Evolutionary conservation across 2,888 invertebrate genomes (phyloP).

Genomic region (Eristalinus aeneus): DNA sequence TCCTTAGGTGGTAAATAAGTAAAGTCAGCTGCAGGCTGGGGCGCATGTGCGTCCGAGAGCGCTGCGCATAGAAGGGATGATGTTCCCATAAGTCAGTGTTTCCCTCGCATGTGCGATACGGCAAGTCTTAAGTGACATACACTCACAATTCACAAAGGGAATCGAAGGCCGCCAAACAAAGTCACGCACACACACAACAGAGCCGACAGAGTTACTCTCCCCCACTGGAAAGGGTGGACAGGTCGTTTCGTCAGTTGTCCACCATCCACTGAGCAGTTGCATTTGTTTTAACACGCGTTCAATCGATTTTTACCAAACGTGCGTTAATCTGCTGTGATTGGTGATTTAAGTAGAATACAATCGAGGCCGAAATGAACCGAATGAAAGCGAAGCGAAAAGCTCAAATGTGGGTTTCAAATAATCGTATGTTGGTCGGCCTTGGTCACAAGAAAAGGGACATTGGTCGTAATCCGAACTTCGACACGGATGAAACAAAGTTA

Average conservation of each 20-base stretch:
- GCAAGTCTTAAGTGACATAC: not conserved
- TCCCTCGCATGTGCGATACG: not conserved
- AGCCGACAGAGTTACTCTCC: not conserved
- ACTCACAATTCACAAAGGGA: not conserved
- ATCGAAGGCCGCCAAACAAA: not conserved
- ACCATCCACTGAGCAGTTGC: not conserved
- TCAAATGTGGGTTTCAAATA: constrained; percentile 58
- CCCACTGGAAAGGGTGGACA: not conserved
- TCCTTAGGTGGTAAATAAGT: not conserved
- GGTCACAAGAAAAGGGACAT: constrained; percentile 24
- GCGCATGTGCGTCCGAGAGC: constrained; percentile 33
- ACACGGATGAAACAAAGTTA: constrained; percentile 83
- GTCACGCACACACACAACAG: not conserved
- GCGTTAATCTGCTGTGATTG: not conserved
- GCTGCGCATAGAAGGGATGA: constrained; percentile 22
- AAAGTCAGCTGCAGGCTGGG: not conserved
- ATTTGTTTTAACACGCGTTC: not conserved
- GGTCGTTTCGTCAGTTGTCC: not conserved
- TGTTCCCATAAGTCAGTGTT: not conserved
- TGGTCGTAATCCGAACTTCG: constrained; percentile 83
- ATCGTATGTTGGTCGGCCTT: constrained; percentile 9
- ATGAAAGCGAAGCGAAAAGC: constrained; percentile 36
- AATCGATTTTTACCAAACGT: not conserved
- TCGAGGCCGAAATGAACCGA: constrained; percentile 19
- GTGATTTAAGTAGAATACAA: not conserved